phyloP scores from a whole-genome alignment of 2,888 invertebrate species.

The Lepidochrysops patricia region DNA sequence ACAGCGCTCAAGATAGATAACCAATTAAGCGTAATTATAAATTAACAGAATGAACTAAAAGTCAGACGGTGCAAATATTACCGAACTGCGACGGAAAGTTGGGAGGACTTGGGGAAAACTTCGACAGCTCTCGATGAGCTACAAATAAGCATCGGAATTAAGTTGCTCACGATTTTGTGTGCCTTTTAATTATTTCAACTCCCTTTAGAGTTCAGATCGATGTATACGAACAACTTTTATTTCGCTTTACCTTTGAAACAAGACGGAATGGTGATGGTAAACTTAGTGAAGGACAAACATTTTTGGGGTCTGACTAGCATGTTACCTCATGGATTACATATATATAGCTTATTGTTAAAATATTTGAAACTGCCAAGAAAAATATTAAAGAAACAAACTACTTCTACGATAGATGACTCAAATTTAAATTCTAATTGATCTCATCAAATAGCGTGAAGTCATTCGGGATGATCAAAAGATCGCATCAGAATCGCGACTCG shows the following conservation, averaged over 20 bases:
- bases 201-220: constrained; percentile 24
- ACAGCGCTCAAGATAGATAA: constrained; percentile 32
- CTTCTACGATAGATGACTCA: not conserved
- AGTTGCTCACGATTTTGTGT: constrained; percentile 60
- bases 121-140: constrained; percentile 42
- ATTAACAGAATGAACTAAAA: constrained; percentile 56
- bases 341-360: too few species aligned
- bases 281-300: not conserved
- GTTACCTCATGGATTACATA: too few species aligned
- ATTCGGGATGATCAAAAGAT: constrained; percentile 14
- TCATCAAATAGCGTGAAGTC: constrained; percentile 10
- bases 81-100: constrained; percentile 40
- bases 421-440: not conserved
- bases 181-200: constrained; percentile 71
- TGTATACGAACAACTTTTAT: not conserved
- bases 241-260: constrained; percentile 5
- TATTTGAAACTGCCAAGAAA: not conserved
- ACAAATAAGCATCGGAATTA: constrained; percentile 70
- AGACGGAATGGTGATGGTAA: not conserved
- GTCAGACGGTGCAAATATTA: constrained; percentile 55
- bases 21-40: constrained; percentile 65
- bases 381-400: not conserved
- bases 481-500: constrained; percentile 17
- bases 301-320: not conserved
- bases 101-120: constrained; percentile 40